A percentile compares a stretch with the other conserved stretches of the same genome.
Evolutionary conservation across 37 sponge, comb jelly and placozoan genomes (phyloP).

Genomic region (Bolinopsis microptera): DNA sequence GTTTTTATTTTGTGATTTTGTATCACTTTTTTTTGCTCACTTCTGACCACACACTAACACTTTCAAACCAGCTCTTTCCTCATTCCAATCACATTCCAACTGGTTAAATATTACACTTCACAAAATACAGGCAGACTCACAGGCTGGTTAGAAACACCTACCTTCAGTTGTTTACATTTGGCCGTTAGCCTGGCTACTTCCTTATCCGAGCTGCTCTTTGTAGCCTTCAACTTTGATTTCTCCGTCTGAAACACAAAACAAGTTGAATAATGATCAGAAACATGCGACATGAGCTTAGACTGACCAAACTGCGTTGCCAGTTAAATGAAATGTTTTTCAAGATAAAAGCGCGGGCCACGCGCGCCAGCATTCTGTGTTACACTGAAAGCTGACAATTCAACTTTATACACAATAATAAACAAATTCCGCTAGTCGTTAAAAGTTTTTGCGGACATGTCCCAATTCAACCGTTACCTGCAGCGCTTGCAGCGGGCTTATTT

Average conservation of each 20-base stretch:
- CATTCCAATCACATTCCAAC: not conserved
- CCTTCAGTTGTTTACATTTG: slow-evolving; percentile 25
- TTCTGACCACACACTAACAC: not conserved
- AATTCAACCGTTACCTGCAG: not conserved
- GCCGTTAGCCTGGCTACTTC: not conserved
- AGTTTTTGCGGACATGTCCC: slow-evolving; percentile 15
- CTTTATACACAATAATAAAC: not conserved
- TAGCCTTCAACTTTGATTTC: not conserved
- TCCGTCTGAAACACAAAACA: not conserved
- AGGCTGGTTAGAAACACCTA: no score
- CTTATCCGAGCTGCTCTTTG: not conserved
- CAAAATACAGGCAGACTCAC: no score
- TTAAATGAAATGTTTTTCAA: not conserved
- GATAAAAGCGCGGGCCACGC: slow-evolving; percentile 20
- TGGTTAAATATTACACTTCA: not conserved
- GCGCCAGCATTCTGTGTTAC: slow-evolving; percentile 39
- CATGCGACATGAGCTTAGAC: not conserved
- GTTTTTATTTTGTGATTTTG: not conserved
- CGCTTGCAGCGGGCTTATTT: not conserved
- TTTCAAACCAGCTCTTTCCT: not conserved
- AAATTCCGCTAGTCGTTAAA: slow-evolving; percentile 6
- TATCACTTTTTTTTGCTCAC: not conserved
- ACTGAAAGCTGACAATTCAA: slow-evolving; percentile 56
- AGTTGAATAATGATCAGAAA: not conserved
- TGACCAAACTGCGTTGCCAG: not conserved